A percentile compares a stretch with the other conserved stretches of the same genome.
phyloP scores from a whole-genome alignment of 2,888 invertebrate species.

The Phyllotreta cruciferae region DNA sequence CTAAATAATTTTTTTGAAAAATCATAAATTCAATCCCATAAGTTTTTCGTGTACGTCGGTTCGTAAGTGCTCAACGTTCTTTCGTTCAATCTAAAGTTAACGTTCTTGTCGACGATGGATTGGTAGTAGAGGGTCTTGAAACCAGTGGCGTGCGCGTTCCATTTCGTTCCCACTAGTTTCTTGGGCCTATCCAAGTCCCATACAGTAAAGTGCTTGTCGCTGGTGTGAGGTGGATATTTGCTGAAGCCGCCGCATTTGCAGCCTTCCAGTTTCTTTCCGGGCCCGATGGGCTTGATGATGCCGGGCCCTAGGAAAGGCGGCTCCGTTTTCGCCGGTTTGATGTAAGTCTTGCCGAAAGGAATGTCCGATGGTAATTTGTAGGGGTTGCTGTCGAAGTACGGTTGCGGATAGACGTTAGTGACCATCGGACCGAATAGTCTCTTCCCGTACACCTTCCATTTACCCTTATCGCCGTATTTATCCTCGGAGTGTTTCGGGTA shows the following conservation, averaged over 20 bases:
- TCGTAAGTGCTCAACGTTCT: conserved; percentile 41
- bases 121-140: conserved; percentile 45
- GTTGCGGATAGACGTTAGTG: conserved; percentile 48
- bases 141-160: conserved; percentile 45
- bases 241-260: conserved; percentile 51
- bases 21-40: conserved; percentile 19
- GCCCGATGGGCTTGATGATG: conserved; percentile 53
- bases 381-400: conserved; percentile 59
- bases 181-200: conserved; percentile 40
- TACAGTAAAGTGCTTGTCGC: conserved; percentile 43
- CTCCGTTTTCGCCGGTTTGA: conserved; percentile 45
- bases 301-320: conserved; percentile 42
- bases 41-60: conserved; percentile 47
- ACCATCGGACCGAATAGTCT: conserved; percentile 50
- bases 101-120: conserved; percentile 47
- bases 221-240: conserved; percentile 47
- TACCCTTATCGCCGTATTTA: conserved; percentile 47
- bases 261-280: conserved; percentile 53
- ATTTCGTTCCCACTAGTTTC: conserved; percentile 37
- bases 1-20: too few relatives aligned
- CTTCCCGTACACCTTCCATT: conserved; percentile 48
- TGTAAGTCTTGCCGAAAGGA: conserved; percentile 51
- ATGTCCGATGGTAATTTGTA: conserved; percentile 48
- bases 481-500: conserved; percentile 58
- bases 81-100: conserved; percentile 46